Conservation (phyloP, 2,113 vertebrate genomes). For the Benitochromis conjunctus region DNA sequence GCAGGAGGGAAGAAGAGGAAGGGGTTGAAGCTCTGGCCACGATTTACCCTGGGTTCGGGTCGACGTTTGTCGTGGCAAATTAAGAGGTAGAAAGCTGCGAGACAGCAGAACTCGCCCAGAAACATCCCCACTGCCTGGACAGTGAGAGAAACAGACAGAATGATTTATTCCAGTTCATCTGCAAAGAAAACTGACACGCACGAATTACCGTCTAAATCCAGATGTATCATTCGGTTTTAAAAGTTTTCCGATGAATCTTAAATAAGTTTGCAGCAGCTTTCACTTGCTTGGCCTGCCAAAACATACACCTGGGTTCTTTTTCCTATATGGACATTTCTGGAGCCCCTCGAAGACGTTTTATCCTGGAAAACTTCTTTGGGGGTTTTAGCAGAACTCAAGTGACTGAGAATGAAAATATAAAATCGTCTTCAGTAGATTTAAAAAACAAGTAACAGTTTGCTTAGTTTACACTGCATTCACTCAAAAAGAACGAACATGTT, state of each 20-base stretch:
- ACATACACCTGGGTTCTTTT: neutral
- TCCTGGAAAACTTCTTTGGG: neutral
- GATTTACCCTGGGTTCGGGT: conserved; percentile 69
- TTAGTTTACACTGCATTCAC: neutral
- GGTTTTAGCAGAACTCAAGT: neutral
- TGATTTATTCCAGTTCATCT: neutral
- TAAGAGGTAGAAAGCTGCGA: conserved; percentile 83
- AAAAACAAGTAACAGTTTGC: neutral
- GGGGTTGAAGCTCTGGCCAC: conserved; percentile 78
- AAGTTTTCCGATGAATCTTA: neutral
- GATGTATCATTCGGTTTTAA: neutral
- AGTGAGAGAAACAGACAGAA: neutral
- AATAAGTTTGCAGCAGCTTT: neutral
- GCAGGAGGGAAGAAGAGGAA: conserved; percentile 88
- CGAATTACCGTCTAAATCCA: neutral
- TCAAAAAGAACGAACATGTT: neutral
- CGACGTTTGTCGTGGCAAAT: conserved; percentile 69
- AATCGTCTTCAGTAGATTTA: neutral
- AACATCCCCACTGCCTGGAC: conserved; percentile 90
- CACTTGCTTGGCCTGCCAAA: neutral
- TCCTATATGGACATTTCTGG: neutral
- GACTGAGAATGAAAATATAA: neutral
- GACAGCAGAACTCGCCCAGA: conserved; percentile 86
- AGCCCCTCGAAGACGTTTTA: too few species aligned
- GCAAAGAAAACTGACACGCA: neutral